Conservation (phyloP, 1,140 invertebrate genomes). For the Lasaia peninsularis region DNA sequence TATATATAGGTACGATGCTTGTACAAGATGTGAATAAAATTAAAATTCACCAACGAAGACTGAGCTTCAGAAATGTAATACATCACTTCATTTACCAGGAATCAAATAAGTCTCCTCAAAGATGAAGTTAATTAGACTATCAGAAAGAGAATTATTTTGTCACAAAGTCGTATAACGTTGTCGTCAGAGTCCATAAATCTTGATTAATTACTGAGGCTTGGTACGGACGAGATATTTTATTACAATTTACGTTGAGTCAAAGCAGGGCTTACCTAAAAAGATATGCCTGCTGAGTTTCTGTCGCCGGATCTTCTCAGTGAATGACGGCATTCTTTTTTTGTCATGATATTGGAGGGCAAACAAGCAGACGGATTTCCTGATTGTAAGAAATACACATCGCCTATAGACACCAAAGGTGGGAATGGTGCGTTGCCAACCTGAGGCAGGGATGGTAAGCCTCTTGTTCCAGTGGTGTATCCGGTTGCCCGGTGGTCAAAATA, state of each 20-base stretch:
- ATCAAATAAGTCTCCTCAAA: background rate
- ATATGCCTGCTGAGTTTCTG: no score
- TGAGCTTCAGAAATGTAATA: background rate
- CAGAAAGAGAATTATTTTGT: slow-evolving; percentile 7
- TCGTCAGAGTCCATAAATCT: slow-evolving; percentile 8
- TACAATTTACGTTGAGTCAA: background rate
- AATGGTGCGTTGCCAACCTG: no score
- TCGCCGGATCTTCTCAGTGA: no score
- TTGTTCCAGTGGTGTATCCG: no score
- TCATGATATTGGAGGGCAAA: no score
- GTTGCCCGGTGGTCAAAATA: no score
- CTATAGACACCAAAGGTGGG: no score
- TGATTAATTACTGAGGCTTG: slow-evolving; percentile 1
- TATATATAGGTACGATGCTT: background rate
- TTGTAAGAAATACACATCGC: no score
- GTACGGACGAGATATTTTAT: background rate
- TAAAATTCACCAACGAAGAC: background rate
- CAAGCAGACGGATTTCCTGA: no score
- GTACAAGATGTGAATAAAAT: background rate
- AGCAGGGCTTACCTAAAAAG: no score
- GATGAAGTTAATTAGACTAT: slow-evolving; percentile 4
- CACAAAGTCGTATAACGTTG: slow-evolving; percentile 7
- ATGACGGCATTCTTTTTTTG: no score
- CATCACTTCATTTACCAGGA: background rate
- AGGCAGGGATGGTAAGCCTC: no score